Base-by-base conservation (phyloP, 2,113 vertebrate species). In the Stomatorhinus ivindoensis region DNA sequence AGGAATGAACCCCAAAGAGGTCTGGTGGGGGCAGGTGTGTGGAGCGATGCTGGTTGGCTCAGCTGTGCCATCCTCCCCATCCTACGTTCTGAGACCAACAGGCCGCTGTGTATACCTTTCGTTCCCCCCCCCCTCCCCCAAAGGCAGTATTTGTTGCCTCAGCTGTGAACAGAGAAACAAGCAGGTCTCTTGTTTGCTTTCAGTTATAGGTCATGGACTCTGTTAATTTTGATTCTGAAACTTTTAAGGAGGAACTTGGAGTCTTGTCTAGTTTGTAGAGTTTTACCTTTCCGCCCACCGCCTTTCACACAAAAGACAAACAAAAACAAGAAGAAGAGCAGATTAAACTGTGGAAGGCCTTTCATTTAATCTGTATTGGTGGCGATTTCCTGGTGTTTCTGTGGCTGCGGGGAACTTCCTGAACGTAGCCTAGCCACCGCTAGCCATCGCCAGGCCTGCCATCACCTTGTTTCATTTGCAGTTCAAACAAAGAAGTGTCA, bases 241-340 rank as follows among this genome's bases (percentile, higher is more conserved):
- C 92, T 93, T 87, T 92, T 92, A 90, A 83, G 42, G 55, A 76
- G 48, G 35, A 89, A 89, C 39, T 76, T 89, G 91, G 90, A 86
- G 91, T 94, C 65, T 94, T 91, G 92, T 42, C 88, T 89, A 90
- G 91, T 92, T 93, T 94, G 94, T 96, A 95, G 94, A 93, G 92
- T 93, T 93, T 80, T 91, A 94, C 69, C 86, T 44, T 42, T 24
- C 46, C 65, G 47, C 90, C 94, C 87, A 24, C 80, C 76, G 80
- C 24, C 55, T 88, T 88, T 90, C 87, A 88, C 87, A 90, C 50
- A 88, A 90, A 90, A 90, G 50, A 92, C 19, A 84, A 55, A 84
- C 21, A 47, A 65, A 83, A 88, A 90, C 51, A 3, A 90, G 82
- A 90, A 88, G 88, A 85, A 42, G 87, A 88, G 27, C 87, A 84